Evolutionary conservation across 2,113 vertebrate genomes (phyloP), one percentile per base, ranked within the genome.

Genomic region (Vanacampus margaritifer): DNA sequence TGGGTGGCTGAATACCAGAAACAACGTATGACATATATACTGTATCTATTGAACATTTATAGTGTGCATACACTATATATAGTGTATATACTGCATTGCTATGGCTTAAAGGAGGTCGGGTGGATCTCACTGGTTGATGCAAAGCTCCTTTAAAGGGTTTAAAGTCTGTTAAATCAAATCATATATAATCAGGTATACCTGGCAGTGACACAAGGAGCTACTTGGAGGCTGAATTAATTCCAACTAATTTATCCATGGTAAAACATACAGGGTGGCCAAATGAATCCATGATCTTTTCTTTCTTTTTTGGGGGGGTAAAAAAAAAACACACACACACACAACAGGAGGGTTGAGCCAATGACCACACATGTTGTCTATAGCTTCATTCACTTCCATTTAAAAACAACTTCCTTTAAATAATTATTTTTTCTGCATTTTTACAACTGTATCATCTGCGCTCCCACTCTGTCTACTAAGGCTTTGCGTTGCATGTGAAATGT

Each of bases 401-500:
- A 28, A 26, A 16, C 37, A 17, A 63, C 6, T 37, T 8, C 39
- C 39, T 17, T 45, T 16, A 41, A 24, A 57, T 32, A 57, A 32
- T 32, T 2, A 32, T 32, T 32, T 56, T 50, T 11, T 32, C 54
- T 9, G 26, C 26, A 57, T 57, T 57, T 57, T 57, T 62, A 26
- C n/a, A 41, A 43, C 37, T 16, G n/a, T 61, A 26, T 43, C 17
- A 37, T 26, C 37, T 35, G 39, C 23, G 0, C n/a, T 54, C 28
- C 45, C 41, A 59, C 64, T 36, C 35, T 74, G 74, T 54, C 68
- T 8, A 72, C 48, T 77, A 59, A 83, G 71, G 62, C 56, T 45
- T 50, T 66, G 62, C 53, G 21, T 37, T 46, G 68, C 63, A 79
- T 68, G 45, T 72, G 63, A 84, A 84, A 81, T 65, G 67, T 85